Evolutionary conservation across 2,113 vertebrate genomes (phyloP).

Genomic region (Phrynocephalus versicolor): DNA sequence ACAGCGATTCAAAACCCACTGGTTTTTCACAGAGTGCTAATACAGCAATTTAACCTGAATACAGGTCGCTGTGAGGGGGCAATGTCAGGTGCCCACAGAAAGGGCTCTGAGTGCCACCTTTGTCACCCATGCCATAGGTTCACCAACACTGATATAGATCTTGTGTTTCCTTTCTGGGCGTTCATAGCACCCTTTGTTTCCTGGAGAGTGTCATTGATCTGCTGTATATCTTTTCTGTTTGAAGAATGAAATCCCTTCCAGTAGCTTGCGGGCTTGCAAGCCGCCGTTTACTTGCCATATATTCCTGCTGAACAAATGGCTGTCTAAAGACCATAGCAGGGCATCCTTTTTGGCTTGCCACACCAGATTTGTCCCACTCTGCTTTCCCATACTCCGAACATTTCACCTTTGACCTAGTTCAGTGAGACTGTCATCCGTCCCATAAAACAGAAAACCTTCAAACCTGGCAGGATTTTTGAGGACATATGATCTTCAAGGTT

Average conservation of each 20-base stretch:
- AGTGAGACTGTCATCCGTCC: neutral
- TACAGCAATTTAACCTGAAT: no score
- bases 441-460: no score
- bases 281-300: neutral
- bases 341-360: neutral
- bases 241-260: neutral
- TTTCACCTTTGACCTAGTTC: no score
- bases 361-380: neutral
- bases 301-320: neutral
- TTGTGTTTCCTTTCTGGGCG: no score
- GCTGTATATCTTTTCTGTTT: neutral
- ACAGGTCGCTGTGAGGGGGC: no score
- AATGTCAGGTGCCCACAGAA: no score
- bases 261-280: neutral
- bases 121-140: no score
- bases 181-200: neutral
- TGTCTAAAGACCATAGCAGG: neutral
- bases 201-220: neutral
- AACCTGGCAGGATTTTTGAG: neutral
- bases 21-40: no score
- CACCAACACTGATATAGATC: no score
- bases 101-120: no score
- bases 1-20: no score
- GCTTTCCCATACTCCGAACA: no score
- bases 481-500: neutral